Conservation (phyloP, 2,797 vertebrate genomes). For the Dallia pectoralis region DNA sequence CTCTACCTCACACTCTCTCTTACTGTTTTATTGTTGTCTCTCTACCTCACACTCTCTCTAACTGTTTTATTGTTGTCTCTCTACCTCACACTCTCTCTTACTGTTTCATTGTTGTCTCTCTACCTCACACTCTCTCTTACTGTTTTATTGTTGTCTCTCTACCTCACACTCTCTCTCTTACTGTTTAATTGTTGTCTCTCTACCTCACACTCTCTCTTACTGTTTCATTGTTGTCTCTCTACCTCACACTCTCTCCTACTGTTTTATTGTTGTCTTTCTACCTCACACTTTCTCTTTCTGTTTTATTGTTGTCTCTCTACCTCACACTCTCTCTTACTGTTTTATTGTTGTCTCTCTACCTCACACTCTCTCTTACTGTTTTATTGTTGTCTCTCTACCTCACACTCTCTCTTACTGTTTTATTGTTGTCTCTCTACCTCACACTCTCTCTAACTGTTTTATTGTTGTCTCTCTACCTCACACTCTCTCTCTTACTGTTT, state of each 20-base stretch:
- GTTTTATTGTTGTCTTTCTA: background rate
- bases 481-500: too few relatives aligned
- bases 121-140: slow-evolving; percentile 20
- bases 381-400: too few relatives aligned
- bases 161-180: background rate
- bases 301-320: slow-evolving; percentile 4
- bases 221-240: slow-evolving; percentile 27
- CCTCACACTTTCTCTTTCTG: background rate
- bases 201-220: slow-evolving; percentile 5
- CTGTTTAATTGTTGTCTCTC: slow-evolving; percentile 5
- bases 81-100: slow-evolving; percentile 33
- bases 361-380: too few relatives aligned
- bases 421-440: too few relatives aligned
- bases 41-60: slow-evolving; percentile 39
- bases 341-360: too few relatives aligned
- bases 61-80: slow-evolving; percentile 12
- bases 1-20: background rate
- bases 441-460: too few relatives aligned
- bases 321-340: background rate
- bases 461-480: too few relatives aligned
- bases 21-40: too few relatives aligned
- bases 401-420: too few relatives aligned
- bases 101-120: slow-evolving; percentile 15
- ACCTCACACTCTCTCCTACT: background rate
- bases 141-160: slow-evolving; percentile 3